phyloP scores from a whole-genome alignment of 1,140 invertebrate genomes.

The Chrysomallon squamiferum region DNA sequence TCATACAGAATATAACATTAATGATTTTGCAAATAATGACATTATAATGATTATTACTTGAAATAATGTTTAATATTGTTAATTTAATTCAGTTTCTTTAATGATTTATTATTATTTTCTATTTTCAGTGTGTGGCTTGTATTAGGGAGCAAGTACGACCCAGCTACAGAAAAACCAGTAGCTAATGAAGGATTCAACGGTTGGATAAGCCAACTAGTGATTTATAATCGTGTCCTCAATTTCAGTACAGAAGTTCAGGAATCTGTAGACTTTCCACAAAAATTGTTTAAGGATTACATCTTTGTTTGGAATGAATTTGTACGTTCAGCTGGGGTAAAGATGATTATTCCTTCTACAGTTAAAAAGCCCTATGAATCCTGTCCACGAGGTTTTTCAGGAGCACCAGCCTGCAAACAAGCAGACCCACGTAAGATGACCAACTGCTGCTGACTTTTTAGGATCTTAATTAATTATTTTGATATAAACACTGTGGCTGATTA shows the following conservation, averaged over 20 bases:
- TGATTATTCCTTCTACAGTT: neutral
- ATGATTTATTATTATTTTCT: neutral
- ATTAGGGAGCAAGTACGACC: slow-evolving; percentile 2
- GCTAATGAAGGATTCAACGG: slow-evolving; percentile 3
- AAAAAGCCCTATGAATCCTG: neutral
- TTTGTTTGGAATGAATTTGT: slow-evolving; percentile 2
- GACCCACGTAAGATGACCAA: no score
- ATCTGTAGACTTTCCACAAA: slow-evolving; percentile 27
- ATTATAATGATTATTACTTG: no score
- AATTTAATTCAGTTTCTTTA: no score
- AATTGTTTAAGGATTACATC: neutral
- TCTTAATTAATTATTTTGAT: no score
- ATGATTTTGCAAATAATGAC: no score
- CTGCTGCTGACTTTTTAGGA: no score
- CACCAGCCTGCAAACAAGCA: no score
- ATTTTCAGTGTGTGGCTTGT: slow-evolving; percentile 6
- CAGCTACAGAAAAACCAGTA: neutral
- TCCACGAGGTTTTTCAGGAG: neutral
- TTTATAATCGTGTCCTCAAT: slow-evolving; percentile 78
- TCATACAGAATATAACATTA: no score
- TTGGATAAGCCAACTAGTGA: neutral
- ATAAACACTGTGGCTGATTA: no score
- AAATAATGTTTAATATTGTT: no score
- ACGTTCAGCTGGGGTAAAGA: neutral
- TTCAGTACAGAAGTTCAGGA: slow-evolving; percentile 90